Conservation (phyloP, 2,888 invertebrate genomes). For the Lithophane ornitopus region DNA sequence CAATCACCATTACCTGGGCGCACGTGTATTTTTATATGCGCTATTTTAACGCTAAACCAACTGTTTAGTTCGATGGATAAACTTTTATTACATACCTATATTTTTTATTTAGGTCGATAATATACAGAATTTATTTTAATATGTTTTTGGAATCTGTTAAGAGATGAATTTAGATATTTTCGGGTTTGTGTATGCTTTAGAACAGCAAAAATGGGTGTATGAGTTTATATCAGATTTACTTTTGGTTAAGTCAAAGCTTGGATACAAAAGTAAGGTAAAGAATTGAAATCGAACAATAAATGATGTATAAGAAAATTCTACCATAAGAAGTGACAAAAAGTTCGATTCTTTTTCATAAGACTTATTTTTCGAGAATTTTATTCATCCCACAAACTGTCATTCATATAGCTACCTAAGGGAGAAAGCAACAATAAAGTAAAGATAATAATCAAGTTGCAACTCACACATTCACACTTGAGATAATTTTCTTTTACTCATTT, state of each 20-base stretch:
- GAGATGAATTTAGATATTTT: constrained; percentile 36
- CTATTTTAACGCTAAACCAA: constrained; percentile 75
- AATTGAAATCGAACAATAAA: neutral
- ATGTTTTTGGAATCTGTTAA: constrained; percentile 59
- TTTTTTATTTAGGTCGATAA: constrained; percentile 65
- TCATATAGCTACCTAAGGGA: neutral
- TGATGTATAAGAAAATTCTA: too few relatives aligned
- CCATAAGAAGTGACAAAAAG: too few relatives aligned
- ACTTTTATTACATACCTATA: constrained; percentile 72
- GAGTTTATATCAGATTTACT: neutral
- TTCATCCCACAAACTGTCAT: neutral
- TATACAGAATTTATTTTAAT: constrained; percentile 56
- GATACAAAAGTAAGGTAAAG: neutral
- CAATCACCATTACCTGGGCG: constrained; percentile 86
- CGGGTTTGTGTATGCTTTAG: constrained; percentile 10
- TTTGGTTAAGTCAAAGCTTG: neutral
- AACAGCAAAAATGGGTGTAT: constrained; percentile 6
- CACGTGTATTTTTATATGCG: constrained; percentile 83
- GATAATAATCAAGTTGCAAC: neutral
- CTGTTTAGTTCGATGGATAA: constrained; percentile 67
- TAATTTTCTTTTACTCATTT: neutral
- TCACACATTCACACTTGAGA: neutral
- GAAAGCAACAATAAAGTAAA: neutral
- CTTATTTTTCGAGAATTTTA: too few relatives aligned
- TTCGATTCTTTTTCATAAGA: too few relatives aligned